Base-by-base conservation (phyloP, 2,113 vertebrate species). In the Xiphophorus maculatus region DNA sequence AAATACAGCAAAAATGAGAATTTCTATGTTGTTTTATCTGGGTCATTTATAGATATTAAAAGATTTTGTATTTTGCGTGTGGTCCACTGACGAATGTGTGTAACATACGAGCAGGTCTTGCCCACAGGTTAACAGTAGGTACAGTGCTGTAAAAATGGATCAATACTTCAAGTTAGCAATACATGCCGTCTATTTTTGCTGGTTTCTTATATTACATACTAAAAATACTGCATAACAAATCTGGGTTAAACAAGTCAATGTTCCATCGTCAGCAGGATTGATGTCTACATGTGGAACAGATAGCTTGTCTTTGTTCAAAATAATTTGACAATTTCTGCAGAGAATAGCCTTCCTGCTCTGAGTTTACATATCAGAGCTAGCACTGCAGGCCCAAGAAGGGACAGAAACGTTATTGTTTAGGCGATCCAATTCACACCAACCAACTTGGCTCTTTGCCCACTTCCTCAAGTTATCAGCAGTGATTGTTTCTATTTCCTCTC, bases 141-240 rank as follows among this genome's bases (percentile, higher is more conserved):
- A 9, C 22, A 64, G 32, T 28, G 42, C 1, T 10, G 25, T 22
- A 35, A 19, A 60, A 28, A 29, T 10, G 30, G 35, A 14, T 72
- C 60, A 8, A 30, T 15, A 32, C 30, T 6, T 65, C 5, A 37
- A 68, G 42, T 58, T 22, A 30, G 1, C 2, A 48, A 19, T 32
- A 60, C 63, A 61, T 30, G 35, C 28, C 66, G 29, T 19, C 11
- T 76, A 6, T 79, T 85, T 78, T 64, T 77, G 82, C 77, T 81
- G 79, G 51, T 77, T 84, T 69, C 13, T 65, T 25, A 40, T 67
- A 2, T 75, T 29, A 8, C 5, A 63, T 51, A 54, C 25, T 65
- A 27, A 25, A 80, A 86, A 61, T 74, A 81, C 66, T 81, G 74
- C 71, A 76, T 69, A 66, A 48, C 4, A 27, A 37, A 11, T 48